Conservation (phyloP, 2,888 invertebrate species). For the Elegia similella region DNA sequence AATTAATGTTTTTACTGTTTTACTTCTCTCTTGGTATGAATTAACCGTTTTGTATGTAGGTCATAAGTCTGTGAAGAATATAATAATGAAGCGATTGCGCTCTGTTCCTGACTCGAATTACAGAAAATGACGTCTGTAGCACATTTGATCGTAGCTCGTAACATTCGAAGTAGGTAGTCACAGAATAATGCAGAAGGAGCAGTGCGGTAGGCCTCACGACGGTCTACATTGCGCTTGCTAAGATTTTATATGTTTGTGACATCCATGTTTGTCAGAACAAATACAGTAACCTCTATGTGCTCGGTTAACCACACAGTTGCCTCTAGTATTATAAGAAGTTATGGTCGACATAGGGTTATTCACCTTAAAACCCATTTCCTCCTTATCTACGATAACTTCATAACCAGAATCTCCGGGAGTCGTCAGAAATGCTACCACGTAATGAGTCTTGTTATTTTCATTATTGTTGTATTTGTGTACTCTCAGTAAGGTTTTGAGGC, state of each 20-base stretch:
- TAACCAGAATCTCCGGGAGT: slow-evolving; percentile 84
- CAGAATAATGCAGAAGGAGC: too few species aligned
- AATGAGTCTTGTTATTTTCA: slow-evolving; percentile 53
- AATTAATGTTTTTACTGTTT: too few species aligned
- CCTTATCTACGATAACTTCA: slow-evolving; percentile 83
- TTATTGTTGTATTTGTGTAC: slow-evolving; percentile 59
- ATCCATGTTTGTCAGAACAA: slow-evolving; percentile 35
- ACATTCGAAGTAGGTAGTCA: too few species aligned
- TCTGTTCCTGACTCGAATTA: too few species aligned
- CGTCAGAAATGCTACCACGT: slow-evolving; percentile 84
- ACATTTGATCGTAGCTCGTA: too few species aligned
- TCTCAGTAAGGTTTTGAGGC: slow-evolving; percentile 69
- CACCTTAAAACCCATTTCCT: slow-evolving; percentile 57
- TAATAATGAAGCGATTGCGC: too few species aligned
- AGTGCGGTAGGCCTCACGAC: too few species aligned
- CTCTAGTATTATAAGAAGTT: slow-evolving; percentile 43
- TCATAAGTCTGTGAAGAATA: too few species aligned
- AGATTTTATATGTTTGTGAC: slow-evolving; percentile 14
- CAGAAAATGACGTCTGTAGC: too few species aligned
- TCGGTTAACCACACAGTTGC: slow-evolving; percentile 42
- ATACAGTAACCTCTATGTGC: slow-evolving; percentile 48
- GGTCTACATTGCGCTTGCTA: neutral
- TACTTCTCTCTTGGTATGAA: too few species aligned
- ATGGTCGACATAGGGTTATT: slow-evolving; percentile 77
- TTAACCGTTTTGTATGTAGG: too few species aligned